These are phyloP conservation scores for Hemicordylus capensis DNA, from an alignment of 2,113 vertebrate species.

Conservation along the genomic window DNA sequence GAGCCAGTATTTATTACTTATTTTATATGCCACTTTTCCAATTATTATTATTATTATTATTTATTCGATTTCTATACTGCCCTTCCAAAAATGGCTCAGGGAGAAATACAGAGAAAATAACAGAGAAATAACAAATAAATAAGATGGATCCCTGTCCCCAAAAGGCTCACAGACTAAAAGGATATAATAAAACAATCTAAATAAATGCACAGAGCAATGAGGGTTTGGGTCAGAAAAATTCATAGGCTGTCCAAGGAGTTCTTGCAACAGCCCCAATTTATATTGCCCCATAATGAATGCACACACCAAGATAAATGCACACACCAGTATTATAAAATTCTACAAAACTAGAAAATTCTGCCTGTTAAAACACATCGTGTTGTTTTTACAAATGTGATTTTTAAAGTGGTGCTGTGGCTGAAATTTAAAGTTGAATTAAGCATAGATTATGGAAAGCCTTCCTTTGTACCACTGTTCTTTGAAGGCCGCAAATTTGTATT, in stretches of 20 bases:
- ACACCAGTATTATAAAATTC: conserved; percentile 35
- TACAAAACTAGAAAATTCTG: background rate
- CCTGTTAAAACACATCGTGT: background rate
- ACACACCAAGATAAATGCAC: background rate
- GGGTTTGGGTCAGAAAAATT: background rate
- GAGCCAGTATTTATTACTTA: no score
- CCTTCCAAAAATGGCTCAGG: no score
- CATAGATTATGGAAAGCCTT: background rate
- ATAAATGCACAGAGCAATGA: background rate
- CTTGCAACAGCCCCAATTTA: rapidly evolving
- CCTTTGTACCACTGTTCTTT: conserved; percentile 41
- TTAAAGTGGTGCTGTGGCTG: background rate
- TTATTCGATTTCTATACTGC: no score
- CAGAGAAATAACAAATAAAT: no score
- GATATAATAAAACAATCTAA: no score
- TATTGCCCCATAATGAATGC: background rate
- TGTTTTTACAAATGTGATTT: background rate
- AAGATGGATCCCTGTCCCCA: no score
- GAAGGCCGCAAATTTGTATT: conserved; percentile 42
- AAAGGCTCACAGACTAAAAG: no score
- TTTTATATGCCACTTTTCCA: no score
- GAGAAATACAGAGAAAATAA: no score
- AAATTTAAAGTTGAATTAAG: conserved; percentile 37
- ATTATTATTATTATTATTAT: no score
- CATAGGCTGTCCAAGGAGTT: background rate